Evolutionary conservation across 2,113 vertebrate genomes (phyloP), one percentile per base, ranked within the genome.

Genomic region (Pithys albifrons): DNA sequence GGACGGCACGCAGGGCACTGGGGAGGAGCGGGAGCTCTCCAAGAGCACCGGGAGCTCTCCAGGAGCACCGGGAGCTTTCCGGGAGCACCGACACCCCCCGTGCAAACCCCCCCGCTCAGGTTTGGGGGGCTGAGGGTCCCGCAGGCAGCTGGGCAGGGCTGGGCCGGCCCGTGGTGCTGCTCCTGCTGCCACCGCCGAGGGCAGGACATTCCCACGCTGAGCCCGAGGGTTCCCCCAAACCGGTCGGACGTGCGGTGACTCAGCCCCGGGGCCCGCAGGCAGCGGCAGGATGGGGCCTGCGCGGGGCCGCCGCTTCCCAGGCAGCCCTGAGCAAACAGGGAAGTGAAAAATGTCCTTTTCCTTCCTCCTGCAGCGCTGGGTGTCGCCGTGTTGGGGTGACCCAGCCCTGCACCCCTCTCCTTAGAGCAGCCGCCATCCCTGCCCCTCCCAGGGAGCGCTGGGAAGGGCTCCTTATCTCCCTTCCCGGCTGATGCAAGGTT

Each of bases 1-100:
- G 66, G 39, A 14, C 13, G 3, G 28, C 83, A 0, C 9, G 2
- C 25, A 5, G 77, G n/a, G 59, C 49, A 1, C 22, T 1, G 8
- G 52, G 57, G 25, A 11, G 0, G 2, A 33, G 59, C 25, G 0
- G 37, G 37, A 69, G 2, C 28, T 5, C 3, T 14, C 5, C 3
- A 4, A 18, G 41, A 43, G 41, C 41, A 43, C 41, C 25, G 0
- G 37, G 37, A 69, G 58, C 52, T 45, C 41, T 2, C 35, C 39
- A 2, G 39, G 45, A 66, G 15, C 81, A 37, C 2, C 23, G 6
- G 3, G 8, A 2, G 2, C 28, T 5, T 3, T 14, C 6, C 3
- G 4, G 20, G 41, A 41, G 41, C 41, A 41, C 41, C 12, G 41
- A 14, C 12, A 41, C 12, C 41, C 41, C 41, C 41, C 41, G 14